These are phyloP conservation scores for Phyllotreta cruciferae DNA, from an alignment of 2,888 invertebrate genomes.

Conservation along the genomic window DNA sequence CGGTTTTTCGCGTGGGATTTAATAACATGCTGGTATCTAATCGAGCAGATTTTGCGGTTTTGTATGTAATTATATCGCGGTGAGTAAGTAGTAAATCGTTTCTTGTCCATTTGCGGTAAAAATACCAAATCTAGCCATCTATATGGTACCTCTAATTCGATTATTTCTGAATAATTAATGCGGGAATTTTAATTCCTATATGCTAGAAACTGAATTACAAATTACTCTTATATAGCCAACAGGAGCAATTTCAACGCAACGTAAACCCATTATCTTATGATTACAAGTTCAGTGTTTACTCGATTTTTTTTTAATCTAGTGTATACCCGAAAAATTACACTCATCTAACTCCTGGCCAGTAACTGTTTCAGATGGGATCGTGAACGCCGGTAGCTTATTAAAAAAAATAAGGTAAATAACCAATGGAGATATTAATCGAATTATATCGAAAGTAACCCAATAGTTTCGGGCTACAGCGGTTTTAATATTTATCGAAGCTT, in stretches of 20 bases:
- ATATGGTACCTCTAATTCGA: too few species aligned
- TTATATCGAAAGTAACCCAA: conserved; percentile 25
- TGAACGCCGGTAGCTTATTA: conserved; percentile 27
- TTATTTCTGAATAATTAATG: too few species aligned
- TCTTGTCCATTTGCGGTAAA: too few species aligned
- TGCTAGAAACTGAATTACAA: background rate
- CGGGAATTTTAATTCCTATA: background rate
- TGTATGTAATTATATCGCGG: too few species aligned
- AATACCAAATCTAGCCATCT: too few species aligned
- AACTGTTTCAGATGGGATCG: conserved; percentile 20
- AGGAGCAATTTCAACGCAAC: conserved; percentile 6
- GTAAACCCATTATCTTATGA: conserved; percentile 10
- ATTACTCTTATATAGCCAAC: background rate
- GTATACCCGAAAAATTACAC: conserved; percentile 1
- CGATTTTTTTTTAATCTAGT: background rate
- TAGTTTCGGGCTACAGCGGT: conserved; percentile 20
- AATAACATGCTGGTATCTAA: too few species aligned
- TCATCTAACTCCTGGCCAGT: conserved; percentile 14
- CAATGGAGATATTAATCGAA: conserved; percentile 26
- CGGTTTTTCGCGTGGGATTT: too few species aligned
- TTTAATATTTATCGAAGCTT: conserved; percentile 27
- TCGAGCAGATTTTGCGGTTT: too few species aligned
- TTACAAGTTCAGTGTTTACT: conserved; percentile 6
- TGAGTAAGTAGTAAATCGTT: too few species aligned
- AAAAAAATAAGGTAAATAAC: conserved; percentile 24